Evolutionary conservation across 2,113 vertebrate species (phyloP).

Genomic region (Spea multiplicata): DNA sequence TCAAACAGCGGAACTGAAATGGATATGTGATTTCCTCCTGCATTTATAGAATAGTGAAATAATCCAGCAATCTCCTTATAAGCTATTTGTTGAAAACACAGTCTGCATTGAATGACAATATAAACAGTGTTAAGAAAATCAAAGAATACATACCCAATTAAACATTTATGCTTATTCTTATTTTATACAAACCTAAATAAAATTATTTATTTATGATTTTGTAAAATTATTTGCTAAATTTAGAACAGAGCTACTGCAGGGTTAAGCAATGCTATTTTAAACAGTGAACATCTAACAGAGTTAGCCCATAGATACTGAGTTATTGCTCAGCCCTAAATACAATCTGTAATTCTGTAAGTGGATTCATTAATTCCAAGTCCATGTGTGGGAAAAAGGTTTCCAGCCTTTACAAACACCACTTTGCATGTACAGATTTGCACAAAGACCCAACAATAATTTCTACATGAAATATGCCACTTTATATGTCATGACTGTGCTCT

Average conservation of each 20-base stretch:
- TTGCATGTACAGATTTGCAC: no score
- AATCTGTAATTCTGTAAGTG: no score
- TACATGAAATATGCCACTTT: no score
- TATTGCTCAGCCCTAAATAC: no score
- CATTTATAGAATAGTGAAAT: background rate
- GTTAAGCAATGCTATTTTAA: background rate
- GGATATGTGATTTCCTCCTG: background rate
- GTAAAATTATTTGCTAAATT: background rate
- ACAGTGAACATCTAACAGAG: no score
- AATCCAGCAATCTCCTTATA: background rate
- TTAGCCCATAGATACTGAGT: no score
- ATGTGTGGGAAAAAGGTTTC: no score
- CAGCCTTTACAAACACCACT: no score
- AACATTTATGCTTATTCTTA: background rate
- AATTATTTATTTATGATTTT: background rate
- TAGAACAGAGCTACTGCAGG: background rate
- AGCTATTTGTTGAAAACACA: background rate
- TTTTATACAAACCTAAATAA: background rate
- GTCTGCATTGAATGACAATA: background rate
- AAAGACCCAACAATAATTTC: no score
- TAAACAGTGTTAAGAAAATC: background rate
- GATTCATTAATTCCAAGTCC: no score
- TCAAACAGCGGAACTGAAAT: conserved; percentile 3
- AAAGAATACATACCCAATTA: background rate
- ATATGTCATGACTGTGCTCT: no score